Conservation (phyloP, 2,797 vertebrate genomes). For the Sphaeramia orbicularis region DNA sequence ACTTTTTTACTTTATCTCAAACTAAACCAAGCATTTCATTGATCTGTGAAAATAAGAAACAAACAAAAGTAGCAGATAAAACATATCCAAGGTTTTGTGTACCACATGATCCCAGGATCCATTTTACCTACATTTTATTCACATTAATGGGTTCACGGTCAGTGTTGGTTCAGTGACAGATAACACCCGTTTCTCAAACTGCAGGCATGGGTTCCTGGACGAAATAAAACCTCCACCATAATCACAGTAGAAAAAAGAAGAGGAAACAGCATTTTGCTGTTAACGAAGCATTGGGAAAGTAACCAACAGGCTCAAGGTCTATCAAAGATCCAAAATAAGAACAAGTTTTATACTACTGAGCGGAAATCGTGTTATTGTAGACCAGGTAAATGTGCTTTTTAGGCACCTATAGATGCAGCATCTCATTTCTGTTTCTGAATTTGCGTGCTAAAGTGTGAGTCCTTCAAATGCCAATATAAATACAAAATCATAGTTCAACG, state of each 20-base stretch:
- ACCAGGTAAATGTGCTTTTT: not conserved
- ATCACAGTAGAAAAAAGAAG: not conserved
- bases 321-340: not conserved
- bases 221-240: not conserved
- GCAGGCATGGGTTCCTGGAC: not conserved
- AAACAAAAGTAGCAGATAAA: not conserved
- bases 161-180: slow-evolving; percentile 9
- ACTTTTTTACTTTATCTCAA: not conserved
- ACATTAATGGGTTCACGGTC: slow-evolving; percentile 15
- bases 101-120: not conserved
- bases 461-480: slow-evolving; percentile 57
- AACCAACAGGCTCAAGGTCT: not conserved
- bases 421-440: slow-evolving; percentile 38
- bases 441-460: slow-evolving; percentile 27
- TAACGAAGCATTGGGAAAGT: not conserved
- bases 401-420: not conserved
- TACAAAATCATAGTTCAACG: slow-evolving; percentile 34
- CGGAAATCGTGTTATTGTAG: slow-evolving; percentile 8
- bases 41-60: not conserved
- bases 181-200: slow-evolving; percentile 2
- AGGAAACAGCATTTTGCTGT: not conserved
- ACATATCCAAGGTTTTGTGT: slow-evolving; percentile 6
- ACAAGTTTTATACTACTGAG: slow-evolving; percentile 4
- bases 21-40: slow-evolving; percentile 6
- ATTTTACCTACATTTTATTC: slow-evolving; percentile 4